phyloP scores from a whole-genome alignment of 2,797 vertebrate genomes.

The Miichthys miiuy region DNA sequence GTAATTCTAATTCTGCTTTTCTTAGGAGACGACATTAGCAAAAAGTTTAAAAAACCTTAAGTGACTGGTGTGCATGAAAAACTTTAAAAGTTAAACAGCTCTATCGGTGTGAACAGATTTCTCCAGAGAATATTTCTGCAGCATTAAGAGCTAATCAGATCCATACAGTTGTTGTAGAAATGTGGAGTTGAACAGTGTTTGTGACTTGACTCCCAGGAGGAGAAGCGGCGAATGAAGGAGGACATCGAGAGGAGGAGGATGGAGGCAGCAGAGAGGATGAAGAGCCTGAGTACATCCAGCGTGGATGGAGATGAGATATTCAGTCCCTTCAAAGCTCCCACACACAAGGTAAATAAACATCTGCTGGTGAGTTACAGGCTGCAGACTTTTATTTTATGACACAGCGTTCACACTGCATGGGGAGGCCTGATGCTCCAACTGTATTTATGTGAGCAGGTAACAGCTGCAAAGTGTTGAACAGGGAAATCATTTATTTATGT shows the following conservation, averaged over 20 bases:
- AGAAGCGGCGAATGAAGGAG: conserved; percentile 85
- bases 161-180: neutral
- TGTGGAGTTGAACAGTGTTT: neutral
- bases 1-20: too few relatives aligned
- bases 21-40: too few relatives aligned
- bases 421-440: too few relatives aligned
- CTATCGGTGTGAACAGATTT: too few relatives aligned
- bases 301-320: conserved; percentile 80
- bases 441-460: too few relatives aligned
- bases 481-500: neutral
- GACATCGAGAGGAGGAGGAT: conserved; percentile 83
- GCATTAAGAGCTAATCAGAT: neutral
- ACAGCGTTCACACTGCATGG: neutral
- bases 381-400: neutral
- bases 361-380: neutral
- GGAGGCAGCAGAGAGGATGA: conserved; percentile 85
- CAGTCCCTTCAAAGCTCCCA: conserved; percentile 83
- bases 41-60: too few relatives aligned
- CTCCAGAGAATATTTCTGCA: neutral
- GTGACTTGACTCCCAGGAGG: conserved; percentile 77
- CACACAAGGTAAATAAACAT: conserved; percentile 82
- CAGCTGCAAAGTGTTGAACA: neutral
- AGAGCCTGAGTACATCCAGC: conserved; percentile 77
- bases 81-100: neutral
- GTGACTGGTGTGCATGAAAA: too few relatives aligned